Conservation (phyloP, 35 echinoderm and acorn worm genomes). For the Ptychodera flava region DNA sequence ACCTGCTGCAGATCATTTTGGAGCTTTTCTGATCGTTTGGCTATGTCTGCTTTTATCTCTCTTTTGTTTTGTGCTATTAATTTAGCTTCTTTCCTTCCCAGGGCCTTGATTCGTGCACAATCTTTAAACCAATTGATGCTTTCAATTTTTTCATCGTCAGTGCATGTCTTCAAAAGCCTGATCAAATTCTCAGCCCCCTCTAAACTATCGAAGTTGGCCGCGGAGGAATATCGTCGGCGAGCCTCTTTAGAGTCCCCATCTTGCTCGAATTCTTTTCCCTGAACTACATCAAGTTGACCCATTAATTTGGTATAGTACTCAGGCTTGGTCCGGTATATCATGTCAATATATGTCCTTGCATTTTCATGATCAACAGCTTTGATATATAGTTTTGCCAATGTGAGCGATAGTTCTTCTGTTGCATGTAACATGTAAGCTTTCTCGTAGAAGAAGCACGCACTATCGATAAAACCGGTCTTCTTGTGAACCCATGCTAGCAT, state of each 20-base stretch:
- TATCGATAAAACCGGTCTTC: neutral
- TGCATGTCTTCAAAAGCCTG: neutral
- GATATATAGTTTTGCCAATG: neutral
- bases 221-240: neutral
- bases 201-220: neutral
- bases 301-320: neutral
- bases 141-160: neutral
- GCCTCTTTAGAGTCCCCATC: neutral
- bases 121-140: neutral
- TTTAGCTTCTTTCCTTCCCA: neutral
- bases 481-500: neutral
- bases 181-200: neutral
- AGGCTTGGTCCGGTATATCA: neutral
- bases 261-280: neutral
- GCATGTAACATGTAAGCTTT: neutral
- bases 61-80: neutral
- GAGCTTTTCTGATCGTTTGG: neutral
- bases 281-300: neutral
- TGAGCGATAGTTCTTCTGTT: neutral
- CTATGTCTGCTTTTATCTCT: neutral
- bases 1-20: neutral
- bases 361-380: neutral
- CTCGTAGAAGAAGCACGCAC: neutral
- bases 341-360: neutral
- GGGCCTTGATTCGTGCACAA: neutral